Evolutionary conservation across 2,797 vertebrate species (phyloP), one percentile per base, ranked within the genome.

Genomic region (Pelodytes ibericus): DNA sequence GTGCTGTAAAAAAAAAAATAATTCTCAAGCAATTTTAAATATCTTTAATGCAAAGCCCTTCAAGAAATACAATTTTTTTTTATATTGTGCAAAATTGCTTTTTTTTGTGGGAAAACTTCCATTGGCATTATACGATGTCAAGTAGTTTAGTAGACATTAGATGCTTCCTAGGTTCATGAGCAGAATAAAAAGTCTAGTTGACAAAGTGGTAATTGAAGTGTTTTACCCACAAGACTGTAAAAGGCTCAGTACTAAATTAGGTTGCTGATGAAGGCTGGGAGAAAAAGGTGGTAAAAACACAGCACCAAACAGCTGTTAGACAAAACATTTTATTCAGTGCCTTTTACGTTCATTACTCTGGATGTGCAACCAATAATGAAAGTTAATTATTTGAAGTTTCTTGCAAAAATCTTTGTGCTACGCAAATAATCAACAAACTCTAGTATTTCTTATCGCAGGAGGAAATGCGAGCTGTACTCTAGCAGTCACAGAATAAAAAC

Each of bases 241-340:
- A 88, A 86, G 73, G 56, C 84, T 86, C 74, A 79, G 80, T 81
- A 85, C 87, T 88, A 89, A 91, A 88, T 89, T 82, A 89, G 81
- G 81, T 80, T 87, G 86, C 85, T 85, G 85, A 87, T 87, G 85
- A 92, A 89, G 87, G 83, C 86, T 86, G 71, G 7, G 81, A 89
- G 83, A 82, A 86, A n/a, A 87, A 92, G 86, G 88, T 85, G 87
- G 87, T 86, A 92, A 93, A 36, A 90, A 90, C 84, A 90, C 83
- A 87, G 85, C 82, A 86, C 58, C 84, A 83, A 91, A 87, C 84
- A 88, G 86, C 86, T 90, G 89, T 88, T 85, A 90, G 83, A 90
- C 84, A 89, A 87, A 89, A 87, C 77, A 80, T 87, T 90, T 88
- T 86, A 87, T 87, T 90, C 84, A 86, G 85, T 84, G 83, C 84